These are phyloP conservation scores for Sycophaga agraensis DNA, from an alignment of 1,140 invertebrate species.

Conservation along the genomic window DNA sequence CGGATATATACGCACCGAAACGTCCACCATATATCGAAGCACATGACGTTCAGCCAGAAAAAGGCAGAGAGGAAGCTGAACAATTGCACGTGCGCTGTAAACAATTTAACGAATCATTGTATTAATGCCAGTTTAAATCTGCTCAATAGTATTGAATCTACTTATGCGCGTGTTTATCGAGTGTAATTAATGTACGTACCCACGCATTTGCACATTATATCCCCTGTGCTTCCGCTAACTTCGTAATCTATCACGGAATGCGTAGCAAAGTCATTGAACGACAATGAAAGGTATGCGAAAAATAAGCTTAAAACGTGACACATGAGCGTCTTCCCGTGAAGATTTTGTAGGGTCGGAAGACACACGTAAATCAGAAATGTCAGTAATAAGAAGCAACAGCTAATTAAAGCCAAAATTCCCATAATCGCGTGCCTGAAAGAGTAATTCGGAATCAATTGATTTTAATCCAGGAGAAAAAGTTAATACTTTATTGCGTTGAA, in stretches of 20 bases:
- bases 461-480: too few species aligned
- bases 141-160: too few species aligned
- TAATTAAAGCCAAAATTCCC: slow-evolving; percentile 32
- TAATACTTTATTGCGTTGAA: not conserved
- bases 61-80: slow-evolving; percentile 64
- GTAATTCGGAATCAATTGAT: too few species aligned
- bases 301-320: slow-evolving; percentile 67
- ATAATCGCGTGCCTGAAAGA: slow-evolving; percentile 14
- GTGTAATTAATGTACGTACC: slow-evolving; percentile 40
- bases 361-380: slow-evolving; percentile 68
- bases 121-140: too few species aligned
- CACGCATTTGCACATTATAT: slow-evolving; percentile 35
- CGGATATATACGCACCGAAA: slow-evolving; percentile 54
- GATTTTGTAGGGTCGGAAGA: slow-evolving; percentile 65
- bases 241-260: not conserved
- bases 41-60: slow-evolving; percentile 73
- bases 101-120: too few species aligned
- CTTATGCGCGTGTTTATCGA: not conserved
- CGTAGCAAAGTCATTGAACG: slow-evolving; percentile 36
- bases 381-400: slow-evolving; percentile 62
- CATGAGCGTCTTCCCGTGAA: slow-evolving; percentile 72
- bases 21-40: slow-evolving; percentile 68
- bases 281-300: slow-evolving; percentile 63
- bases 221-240: too few species aligned
- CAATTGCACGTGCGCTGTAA: slow-evolving; percentile 43